Conservation (phyloP, 2,888 invertebrate genomes). For the Seladonia tumulorum region DNA sequence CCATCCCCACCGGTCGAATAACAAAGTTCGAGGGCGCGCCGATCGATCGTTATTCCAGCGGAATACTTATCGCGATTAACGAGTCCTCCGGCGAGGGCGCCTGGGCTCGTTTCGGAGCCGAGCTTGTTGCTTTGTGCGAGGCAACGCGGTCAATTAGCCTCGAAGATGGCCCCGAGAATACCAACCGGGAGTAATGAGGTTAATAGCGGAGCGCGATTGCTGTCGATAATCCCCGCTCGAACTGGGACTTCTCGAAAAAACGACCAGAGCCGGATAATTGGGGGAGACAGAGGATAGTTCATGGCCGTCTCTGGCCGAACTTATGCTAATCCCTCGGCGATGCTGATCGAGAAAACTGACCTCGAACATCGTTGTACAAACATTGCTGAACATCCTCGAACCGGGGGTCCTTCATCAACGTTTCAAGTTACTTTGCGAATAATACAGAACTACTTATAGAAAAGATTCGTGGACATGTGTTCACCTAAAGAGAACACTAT, state of each 20-base stretch:
- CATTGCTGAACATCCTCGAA: background rate
- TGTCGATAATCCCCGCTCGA: background rate
- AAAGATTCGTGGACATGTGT: too few relatives aligned
- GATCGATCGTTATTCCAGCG: background rate
- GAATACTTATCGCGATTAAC: slow-evolving; percentile 6
- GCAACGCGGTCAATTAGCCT: slow-evolving; percentile 8
- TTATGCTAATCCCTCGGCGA: too few relatives aligned
- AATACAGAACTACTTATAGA: background rate
- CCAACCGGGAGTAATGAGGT: background rate
- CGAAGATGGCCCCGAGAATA: background rate
- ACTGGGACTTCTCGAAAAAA: background rate
- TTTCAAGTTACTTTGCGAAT: background rate
- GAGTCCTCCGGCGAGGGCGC: slow-evolving; percentile 5
- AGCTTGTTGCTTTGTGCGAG: background rate
- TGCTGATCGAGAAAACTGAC: background rate
- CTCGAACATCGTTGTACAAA: background rate
- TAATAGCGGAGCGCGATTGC: background rate
- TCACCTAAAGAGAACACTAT: too few relatives aligned
- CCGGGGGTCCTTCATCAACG: background rate
- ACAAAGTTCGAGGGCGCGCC: slow-evolving; percentile 13
- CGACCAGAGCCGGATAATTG: background rate
- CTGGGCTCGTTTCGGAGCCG: background rate
- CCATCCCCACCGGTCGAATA: background rate
- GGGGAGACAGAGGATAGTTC: background rate
- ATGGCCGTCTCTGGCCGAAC: background rate